Evolutionary conservation across 2,113 vertebrate species (phyloP), one percentile per base, ranked within the genome.

Genomic region (Oreocharis arfaki): DNA sequence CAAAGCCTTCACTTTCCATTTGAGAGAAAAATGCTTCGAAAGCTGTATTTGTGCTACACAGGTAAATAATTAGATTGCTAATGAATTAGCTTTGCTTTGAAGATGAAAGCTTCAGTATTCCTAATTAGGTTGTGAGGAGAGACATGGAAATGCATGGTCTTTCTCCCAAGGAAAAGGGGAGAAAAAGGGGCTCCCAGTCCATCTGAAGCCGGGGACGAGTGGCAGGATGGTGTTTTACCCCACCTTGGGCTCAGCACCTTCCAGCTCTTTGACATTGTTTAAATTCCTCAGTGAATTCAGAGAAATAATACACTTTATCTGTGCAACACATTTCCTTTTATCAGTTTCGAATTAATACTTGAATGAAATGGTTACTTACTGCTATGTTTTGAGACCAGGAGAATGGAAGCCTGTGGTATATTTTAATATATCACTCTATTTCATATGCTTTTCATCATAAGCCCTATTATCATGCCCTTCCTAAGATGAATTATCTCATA

Each of bases 51-150:
- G 5, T 94, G 87, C 84, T 91, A 60, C 35, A 27, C 78, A 87
- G 90, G 93, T 97, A 97, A 97, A 97, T 93, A 95, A 97, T 95
- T 93, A 97, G 91, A 70, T 94, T 88, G 90, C 76, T 96, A 95
- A 97, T 95, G 91, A 95, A 92, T 93, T 94, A 77, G 87, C 61
- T 96, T 92, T 3, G 12, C 82, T 95, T 93, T 95, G 92, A 88
- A 88, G 92, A 73, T 18, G 1, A 73, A 81, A 79, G 69, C 61
- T 84, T 73, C 57, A 59, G 49, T 68, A 52, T 47, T 85, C n/a
- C 46, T 91, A 79, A 63, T 89, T 59, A 87, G 39, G 32, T 82
- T 84, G 63, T 65, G 88, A 84, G 22, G 49, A 79, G 42, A 79
- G 42, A 55, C 42, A 53, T 5, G 24, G 63, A 75, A 71, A 70